Base-by-base conservation (phyloP, 2,113 vertebrate genomes). In the Sebastes schlegelii region DNA sequence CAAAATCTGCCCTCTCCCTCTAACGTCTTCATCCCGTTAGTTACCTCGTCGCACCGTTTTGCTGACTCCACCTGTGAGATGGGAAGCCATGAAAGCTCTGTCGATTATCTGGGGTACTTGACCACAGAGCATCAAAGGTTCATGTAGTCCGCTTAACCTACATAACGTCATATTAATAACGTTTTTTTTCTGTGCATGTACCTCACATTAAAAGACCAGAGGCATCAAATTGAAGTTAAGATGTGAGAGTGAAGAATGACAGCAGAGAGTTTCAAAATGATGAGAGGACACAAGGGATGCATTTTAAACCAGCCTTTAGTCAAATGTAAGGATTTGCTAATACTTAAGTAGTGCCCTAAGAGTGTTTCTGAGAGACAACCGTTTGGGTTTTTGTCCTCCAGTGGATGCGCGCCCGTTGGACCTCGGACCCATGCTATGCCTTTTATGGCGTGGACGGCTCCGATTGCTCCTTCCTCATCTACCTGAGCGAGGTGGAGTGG, bases 341-440 rank as follows among this genome's bases (percentile, higher is more conserved):
- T 51, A 19, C 1, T 1, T 21, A 8, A 12, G 8, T 26, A 11
- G 2, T 57, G 40, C 10, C 4, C 51, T 5, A 2, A 23, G 23
- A 60, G 43, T n/a, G 4, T 46, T 13, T 14, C 26, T 7, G 19
- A 64, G 23, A 43, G 26, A 49, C 16, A 45, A 10, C 1, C 2
- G 10, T 61, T 26, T 61, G 7, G 0, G 43, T 51, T 12, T 52
- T 57, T 74, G 77, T 46, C 43, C 91, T n/a, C 3, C 93, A 99
- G 98, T 99, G 98, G 98, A 99, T 99, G 98, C 96, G 97, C 6
- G 96, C 97, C 51, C 96, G 98, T 72, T 99, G 98, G 98, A 99
- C 97, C 14, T 99, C 98, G 0, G 98, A 99, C 94, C 98, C 98
- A 14, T 99, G 98, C 94, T 99, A 99, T 0, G 96, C 97, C 6